These are phyloP conservation scores for Eulemur macaco DNA, from an alignment of 2,113 vertebrate species.

Conservation along the genomic window DNA sequence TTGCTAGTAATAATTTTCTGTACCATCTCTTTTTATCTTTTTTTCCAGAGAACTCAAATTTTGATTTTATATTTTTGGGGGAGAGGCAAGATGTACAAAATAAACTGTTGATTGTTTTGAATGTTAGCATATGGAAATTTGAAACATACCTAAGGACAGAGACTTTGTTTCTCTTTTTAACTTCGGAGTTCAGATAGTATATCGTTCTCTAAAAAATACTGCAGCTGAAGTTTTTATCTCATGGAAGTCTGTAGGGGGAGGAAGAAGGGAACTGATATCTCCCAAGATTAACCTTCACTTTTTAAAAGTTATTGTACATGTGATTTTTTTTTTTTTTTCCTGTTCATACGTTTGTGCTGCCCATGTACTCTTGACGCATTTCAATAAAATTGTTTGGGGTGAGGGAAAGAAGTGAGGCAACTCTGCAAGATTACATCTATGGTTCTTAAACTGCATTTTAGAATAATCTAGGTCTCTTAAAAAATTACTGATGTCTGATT, in stretches of 20 bases:
- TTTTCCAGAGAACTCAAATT: background rate
- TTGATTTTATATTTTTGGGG: background rate
- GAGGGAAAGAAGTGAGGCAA: background rate
- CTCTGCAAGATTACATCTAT: background rate
- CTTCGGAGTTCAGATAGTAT: background rate
- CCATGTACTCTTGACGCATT: conserved; percentile 79
- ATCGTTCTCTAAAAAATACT: background rate
- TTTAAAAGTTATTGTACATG: conserved; percentile 80
- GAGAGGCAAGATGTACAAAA: background rate
- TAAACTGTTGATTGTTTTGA: background rate
- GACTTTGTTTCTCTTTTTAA: background rate
- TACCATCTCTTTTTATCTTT: background rate
- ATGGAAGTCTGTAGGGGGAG: conserved; percentile 66
- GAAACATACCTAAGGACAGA: background rate
- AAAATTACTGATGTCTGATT: background rate
- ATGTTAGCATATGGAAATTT: background rate
- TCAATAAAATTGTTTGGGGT: conserved; percentile 83
- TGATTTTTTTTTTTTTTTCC: conserved; percentile 68
- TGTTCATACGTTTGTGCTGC: conserved; percentile 78
- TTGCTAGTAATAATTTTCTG: background rate
- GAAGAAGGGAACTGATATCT: conserved; percentile 65
- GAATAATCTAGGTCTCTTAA: background rate
- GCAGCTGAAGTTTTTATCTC: background rate
- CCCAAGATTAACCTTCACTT: conserved; percentile 77
- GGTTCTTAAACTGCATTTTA: background rate